Evolutionary conservation across 30 jellyfish, hydroid and myxozoan genomes (phyloP).

Genomic region (Aurelia aurita): DNA sequence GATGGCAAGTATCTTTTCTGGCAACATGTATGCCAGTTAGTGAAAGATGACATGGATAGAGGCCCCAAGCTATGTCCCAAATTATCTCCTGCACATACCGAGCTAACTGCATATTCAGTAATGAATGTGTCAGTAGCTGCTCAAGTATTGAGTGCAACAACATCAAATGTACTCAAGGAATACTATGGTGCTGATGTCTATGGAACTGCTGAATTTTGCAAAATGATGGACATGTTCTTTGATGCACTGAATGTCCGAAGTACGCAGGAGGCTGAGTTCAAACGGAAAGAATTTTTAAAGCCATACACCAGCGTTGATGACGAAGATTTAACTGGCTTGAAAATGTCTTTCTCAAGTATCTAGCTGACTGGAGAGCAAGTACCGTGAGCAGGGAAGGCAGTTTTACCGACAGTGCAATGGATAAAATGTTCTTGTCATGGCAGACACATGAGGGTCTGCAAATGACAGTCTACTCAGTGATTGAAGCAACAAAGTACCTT

Average conservation of each 20-base stretch:
- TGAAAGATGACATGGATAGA: not conserved
- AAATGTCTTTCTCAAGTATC: slow-evolving; percentile 23
- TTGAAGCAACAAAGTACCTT: slow-evolving; percentile 30
- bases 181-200: no score
- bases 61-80: slow-evolving; percentile 33
- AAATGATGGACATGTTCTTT: slow-evolving; percentile 46
- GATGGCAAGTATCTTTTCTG: slow-evolving; percentile 4
- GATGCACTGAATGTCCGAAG: slow-evolving; percentile 60
- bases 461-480: slow-evolving; percentile 37
- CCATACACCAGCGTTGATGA: slow-evolving; percentile 40
- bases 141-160: slow-evolving; percentile 66
- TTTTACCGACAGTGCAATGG: slow-evolving; percentile 18
- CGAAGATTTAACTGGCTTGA: slow-evolving; percentile 33
- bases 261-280: not conserved
- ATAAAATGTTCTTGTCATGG: slow-evolving; percentile 56
- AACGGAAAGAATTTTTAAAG: slow-evolving; percentile 22
- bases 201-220: slow-evolving; percentile 54
- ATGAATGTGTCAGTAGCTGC: slow-evolving; percentile 47
- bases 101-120: slow-evolving; percentile 40
- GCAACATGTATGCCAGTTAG: slow-evolving; percentile 1
- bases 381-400: slow-evolving; percentile 22
- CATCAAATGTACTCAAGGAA: slow-evolving; percentile 16
- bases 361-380: slow-evolving; percentile 51
- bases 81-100: slow-evolving; percentile 34
- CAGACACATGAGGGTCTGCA: slow-evolving; percentile 59